Evolutionary conservation across 2,888 invertebrate genomes (phyloP).

Genomic region (Xestia xanthographa): DNA sequence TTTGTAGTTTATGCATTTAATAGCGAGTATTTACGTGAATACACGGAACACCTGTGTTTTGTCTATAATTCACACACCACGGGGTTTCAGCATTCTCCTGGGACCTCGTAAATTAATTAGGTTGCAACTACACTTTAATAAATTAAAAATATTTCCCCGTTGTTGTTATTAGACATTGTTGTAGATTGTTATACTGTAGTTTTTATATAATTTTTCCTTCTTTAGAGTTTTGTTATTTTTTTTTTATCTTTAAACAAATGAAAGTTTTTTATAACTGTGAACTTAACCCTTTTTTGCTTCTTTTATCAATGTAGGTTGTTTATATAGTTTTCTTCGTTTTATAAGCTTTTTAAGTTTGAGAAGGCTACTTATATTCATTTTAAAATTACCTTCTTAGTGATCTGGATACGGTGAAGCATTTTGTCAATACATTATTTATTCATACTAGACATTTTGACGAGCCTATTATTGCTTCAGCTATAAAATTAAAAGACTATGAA

Average conservation of each 20-base stretch:
- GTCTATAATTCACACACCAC: constrained; percentile 58
- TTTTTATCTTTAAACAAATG: too few relatives aligned
- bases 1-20: constrained; percentile 42
- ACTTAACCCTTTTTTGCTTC: background rate
- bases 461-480: constrained; percentile 19
- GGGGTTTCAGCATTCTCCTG: constrained; percentile 66
- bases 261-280: too few relatives aligned
- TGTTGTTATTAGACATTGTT: constrained; percentile 12
- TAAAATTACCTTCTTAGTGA: background rate
- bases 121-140: constrained; percentile 51
- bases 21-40: constrained; percentile 33
- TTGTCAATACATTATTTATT: constrained; percentile 4
- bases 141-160: constrained; percentile 43
- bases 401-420: background rate
- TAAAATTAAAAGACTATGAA: constrained; percentile 51
- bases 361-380: background rate
- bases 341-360: background rate
- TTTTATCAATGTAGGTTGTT: background rate
- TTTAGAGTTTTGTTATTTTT: constrained; percentile 1
- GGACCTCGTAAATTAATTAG: constrained; percentile 78
- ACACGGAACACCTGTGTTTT: constrained; percentile 27
- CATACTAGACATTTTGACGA: background rate
- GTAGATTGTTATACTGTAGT: constrained; percentile 8
- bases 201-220: constrained; percentile 18
- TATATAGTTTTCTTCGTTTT: background rate